Evolutionary conservation across 2,797 vertebrate genomes (phyloP), one percentile per base, ranked within the genome.

Genomic region (Fistularia commersonii): DNA sequence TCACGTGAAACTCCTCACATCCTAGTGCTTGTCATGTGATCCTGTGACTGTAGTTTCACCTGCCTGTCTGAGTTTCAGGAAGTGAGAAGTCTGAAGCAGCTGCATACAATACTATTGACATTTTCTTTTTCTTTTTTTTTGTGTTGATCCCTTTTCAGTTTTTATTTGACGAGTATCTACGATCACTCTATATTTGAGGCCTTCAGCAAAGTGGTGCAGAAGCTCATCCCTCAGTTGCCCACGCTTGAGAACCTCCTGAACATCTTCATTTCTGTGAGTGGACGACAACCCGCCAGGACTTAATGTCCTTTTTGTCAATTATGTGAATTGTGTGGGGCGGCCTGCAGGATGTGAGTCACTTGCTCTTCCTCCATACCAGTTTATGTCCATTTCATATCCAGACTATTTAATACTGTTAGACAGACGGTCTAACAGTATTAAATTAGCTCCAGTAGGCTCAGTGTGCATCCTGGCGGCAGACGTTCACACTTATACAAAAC

Each of bases 181-280:
- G 97, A 99, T 87, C 97, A 99, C 89, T 99, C 97, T 72, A 99
- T 99, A 90, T 99, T 99, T 64, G 97, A 99, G 90, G 97, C 97
- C 74, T 99, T 99, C 91, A 99, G 97, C 92, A 99, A 99, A 90
- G 97, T 99, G 80, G 97, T 99, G 54, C 97, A 99, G 92, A 99
- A 99, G 81, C 95, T 99, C 78, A 98, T 99, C 81, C 96, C 97
- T 0, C 97, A 99, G 50, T 90, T 99, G 51, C 97, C 97, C 56
- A 99, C 97, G 3, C 84, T 99, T 92, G 97, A 99, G 89, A 99
- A 99, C 79, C 92, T 99, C 60, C 87, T 99, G 74, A 99, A 99
- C 91, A 99, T 99, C 87, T 99, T 99, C 88, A 99, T 99, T 90
- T 99, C 96, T 72, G 97, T 99, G 90, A 84, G 87, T 74, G 48